Base-by-base conservation (phyloP, 2,888 invertebrate species). In the Belgica antarctica region DNA sequence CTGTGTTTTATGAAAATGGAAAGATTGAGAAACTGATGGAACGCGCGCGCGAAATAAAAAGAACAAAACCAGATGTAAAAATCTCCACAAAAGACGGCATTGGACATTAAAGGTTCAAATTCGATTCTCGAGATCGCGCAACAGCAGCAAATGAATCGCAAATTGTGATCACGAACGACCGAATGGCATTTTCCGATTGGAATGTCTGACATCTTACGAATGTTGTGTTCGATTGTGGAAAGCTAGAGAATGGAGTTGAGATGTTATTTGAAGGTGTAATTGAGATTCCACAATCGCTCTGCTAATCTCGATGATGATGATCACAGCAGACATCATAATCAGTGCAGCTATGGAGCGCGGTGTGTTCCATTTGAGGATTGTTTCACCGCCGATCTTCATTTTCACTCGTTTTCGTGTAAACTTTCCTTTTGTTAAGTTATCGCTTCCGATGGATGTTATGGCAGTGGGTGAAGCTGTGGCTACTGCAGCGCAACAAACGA, bases 141-240 rank as follows among this genome's bases (percentile, higher is more conserved):
- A n/a, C n/a, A n/a, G n/a, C n/a, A n/a, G n/a, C n/a, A n/a, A n/a
- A 22, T 8, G 15, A 8, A 41, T 41, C 46, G 31, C 1, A n/a
- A 62, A 62, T 62, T 28, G 34, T 19, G 62, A 62, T 34, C 62
- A 62, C 62, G 62, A 62, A 24, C 62, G 62, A 62, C 34, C 34
- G 31, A 17, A 1, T 28, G 61, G 27, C n/a, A 28, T 61, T 4
- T 61, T 61, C 5, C 19, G 59, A 59, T 62, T 62, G 62, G 31
- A 34, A 62, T 62, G 25, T 25, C 17, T 31, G 34, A 19, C 62
- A 57, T 57, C n/a, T n/a, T 15, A 46, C 17, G 15, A 12, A 12
- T 46, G 8, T 46, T n/a, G n/a, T n/a, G n/a, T n/a, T n/a, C 12
- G 34, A 7, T 34, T 34, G 12, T 34, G 8, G 12, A 12, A 34